Evolutionary conservation across 2,888 invertebrate genomes (phyloP).

Genomic region (Andrena haemorrhoa): DNA sequence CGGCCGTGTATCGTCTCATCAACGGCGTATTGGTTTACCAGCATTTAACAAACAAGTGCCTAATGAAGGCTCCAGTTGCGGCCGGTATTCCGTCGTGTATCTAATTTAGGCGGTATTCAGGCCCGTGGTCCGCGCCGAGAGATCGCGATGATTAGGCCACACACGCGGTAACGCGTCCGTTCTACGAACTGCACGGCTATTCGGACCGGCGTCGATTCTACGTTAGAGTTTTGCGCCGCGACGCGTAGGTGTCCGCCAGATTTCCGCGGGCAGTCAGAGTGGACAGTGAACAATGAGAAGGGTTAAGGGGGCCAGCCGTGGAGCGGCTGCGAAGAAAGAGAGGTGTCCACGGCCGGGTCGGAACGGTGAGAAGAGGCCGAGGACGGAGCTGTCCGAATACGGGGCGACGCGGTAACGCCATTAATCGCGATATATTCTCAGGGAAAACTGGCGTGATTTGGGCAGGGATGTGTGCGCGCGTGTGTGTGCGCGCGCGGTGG

Average conservation of each 20-base stretch:
- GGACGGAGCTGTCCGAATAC: not conserved
- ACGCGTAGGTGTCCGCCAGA: not conserved
- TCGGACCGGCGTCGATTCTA: not conserved
- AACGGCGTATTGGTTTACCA: constrained; percentile 53
- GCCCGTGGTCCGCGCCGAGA: constrained; percentile 11
- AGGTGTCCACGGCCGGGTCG: not conserved
- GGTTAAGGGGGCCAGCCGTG: no score
- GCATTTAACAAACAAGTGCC: constrained; percentile 56
- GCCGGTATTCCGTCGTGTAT: constrained; percentile 36
- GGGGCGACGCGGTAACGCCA: constrained; percentile 51
- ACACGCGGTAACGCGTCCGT: constrained; percentile 30
- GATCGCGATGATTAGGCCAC: constrained; percentile 52
- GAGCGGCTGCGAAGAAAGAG: not conserved
- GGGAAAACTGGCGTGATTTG: constrained; percentile 76
- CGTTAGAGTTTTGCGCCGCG: not conserved
- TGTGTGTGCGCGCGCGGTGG: constrained; percentile 12
- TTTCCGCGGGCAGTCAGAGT: not conserved
- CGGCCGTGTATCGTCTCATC: constrained; percentile 44
- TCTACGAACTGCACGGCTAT: constrained; percentile 5
- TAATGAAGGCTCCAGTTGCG: constrained; percentile 49
- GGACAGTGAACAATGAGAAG: no score
- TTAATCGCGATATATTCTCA: constrained; percentile 78
- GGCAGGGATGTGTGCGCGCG: constrained; percentile 34
- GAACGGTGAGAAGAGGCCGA: not conserved
- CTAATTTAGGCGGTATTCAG: constrained; percentile 59